Base-by-base conservation (phyloP, 2,113 vertebrate species). In the Actenoides hombroni region DNA sequence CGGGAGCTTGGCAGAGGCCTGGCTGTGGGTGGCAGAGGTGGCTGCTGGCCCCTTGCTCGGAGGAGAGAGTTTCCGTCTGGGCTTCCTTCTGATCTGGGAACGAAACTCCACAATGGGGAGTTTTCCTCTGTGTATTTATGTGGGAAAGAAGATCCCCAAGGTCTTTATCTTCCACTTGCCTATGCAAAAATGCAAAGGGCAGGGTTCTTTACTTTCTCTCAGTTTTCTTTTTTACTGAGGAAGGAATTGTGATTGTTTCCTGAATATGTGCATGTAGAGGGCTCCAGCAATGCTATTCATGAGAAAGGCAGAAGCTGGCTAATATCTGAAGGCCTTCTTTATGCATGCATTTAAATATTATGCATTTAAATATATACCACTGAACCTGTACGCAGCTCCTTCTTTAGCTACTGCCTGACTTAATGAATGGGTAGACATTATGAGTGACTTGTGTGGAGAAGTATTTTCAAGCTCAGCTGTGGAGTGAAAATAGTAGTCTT, bases 1-100 rank as follows among this genome's bases (percentile, higher is more conserved):
- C 0, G 0, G 31, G 60, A 77, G 64, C 35, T 18, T 35, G 54
- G 42, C 59, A 53, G 29, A 31, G n/a, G 13, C 53, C 23, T 14
- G 63, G 19, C 10, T 12, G 42, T 23, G 11, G 19, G 44, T 33
- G 60, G 60, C 79, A 80, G 31, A 17, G 23, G 53, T 29, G 49
- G 51, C 5, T 70, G 51, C 37, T 88, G 59, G 33, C 24, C 33
- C 20, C 51, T 46, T 4, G 2, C 51, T 74, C 2, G 3, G 18
- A 48, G 10, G 16, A 49, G 48, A 54, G 23, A 10, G 1, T 46
- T 94, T 71, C 48, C 68, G 7, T 53, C n/a, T 18, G 17, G 1
- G 21, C 37, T 75, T 70, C 31, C 51, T 69, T 73, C 40, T 57
- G 6, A 24, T 16, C 35, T 87, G 70, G 61, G 29, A 69, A 23